phyloP scores from a whole-genome alignment of 2,888 invertebrate species.

The Coelopa pilipes region DNA sequence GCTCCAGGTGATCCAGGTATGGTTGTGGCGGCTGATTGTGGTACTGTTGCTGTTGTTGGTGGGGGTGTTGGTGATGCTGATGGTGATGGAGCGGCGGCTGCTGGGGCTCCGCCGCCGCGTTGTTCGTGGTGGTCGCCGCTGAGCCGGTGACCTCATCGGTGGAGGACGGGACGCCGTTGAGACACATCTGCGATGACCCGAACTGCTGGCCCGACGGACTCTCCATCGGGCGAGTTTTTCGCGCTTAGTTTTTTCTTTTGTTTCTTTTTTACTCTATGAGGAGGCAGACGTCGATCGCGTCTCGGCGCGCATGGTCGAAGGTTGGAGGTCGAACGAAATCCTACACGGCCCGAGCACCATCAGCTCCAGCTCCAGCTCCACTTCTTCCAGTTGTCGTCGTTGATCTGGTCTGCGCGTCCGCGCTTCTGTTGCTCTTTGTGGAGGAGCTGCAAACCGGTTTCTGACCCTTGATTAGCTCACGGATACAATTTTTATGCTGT shows the following conservation, averaged over 20 bases:
- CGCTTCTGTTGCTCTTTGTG: conserved; percentile 11
- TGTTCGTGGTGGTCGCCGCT: conserved; percentile 29
- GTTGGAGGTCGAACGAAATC: neutral
- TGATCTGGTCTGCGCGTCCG: neutral
- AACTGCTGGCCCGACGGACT: too few species aligned
- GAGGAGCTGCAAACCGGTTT: conserved; percentile 27
- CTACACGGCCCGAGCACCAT: neutral
- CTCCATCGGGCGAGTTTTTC: neutral
- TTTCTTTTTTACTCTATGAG: too few species aligned
- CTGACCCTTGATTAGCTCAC: conserved; percentile 22
- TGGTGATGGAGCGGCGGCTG: conserved; percentile 26
- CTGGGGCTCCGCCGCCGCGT: conserved; percentile 20
- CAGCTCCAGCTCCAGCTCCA: neutral
- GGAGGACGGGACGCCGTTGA: neutral
- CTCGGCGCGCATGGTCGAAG: neutral
- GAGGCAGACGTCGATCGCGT: neutral
- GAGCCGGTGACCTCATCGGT: conserved; percentile 34
- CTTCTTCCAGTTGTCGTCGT: conserved; percentile 6
- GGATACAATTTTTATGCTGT: too few species aligned
- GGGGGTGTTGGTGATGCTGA: neutral
- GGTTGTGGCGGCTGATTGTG: too few species aligned
- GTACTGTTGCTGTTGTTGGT: neutral
- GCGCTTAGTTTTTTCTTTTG: neutral
- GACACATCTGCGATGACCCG: neutral
- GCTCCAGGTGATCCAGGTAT: too few species aligned